Percentiles rank a stretch among this genome's conserved stretches.
Conservation (phyloP, 2,113 vertebrate genomes). For the Ctenodactylus gundi region DNA sequence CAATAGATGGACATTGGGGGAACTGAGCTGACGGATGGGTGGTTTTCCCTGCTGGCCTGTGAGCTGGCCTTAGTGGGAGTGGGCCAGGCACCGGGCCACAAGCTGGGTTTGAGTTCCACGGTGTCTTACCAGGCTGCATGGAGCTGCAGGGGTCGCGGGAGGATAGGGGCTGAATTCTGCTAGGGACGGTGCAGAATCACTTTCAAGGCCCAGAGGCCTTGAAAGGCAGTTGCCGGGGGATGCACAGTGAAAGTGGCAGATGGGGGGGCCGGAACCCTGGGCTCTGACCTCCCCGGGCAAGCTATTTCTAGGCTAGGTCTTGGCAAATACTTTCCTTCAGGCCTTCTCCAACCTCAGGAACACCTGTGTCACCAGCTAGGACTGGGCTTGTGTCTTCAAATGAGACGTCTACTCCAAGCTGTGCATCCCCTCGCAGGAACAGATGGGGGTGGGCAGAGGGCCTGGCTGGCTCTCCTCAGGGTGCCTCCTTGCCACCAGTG, state of each 20-base stretch:
- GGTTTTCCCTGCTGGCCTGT: background rate
- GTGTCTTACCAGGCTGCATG: fast-evolving
- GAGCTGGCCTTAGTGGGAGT: background rate
- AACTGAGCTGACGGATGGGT: background rate
- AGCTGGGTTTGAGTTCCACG: background rate
- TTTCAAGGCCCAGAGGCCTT: background rate
- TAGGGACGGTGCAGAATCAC: background rate
- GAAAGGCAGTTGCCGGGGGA: background rate
- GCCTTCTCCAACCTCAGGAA: background rate
- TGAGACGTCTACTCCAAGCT: background rate
- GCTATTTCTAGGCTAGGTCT: background rate
- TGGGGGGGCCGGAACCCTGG: fast-evolving
- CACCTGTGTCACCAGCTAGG: background rate
- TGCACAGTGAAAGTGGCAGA: background rate
- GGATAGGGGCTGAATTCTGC: background rate
- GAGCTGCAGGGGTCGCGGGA: background rate
- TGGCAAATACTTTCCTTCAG: background rate
- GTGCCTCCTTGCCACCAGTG: background rate
- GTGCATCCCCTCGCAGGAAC: background rate
- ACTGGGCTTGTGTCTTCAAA: background rate
- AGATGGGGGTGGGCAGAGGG: background rate
- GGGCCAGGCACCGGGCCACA: background rate
- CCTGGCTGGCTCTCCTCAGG: background rate
- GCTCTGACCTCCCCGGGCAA: background rate
- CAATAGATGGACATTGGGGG: background rate